Evolutionary conservation across 2,113 vertebrate genomes (phyloP), one percentile per base, ranked within the genome.

Genomic region (Myiozetetes cayanensis): DNA sequence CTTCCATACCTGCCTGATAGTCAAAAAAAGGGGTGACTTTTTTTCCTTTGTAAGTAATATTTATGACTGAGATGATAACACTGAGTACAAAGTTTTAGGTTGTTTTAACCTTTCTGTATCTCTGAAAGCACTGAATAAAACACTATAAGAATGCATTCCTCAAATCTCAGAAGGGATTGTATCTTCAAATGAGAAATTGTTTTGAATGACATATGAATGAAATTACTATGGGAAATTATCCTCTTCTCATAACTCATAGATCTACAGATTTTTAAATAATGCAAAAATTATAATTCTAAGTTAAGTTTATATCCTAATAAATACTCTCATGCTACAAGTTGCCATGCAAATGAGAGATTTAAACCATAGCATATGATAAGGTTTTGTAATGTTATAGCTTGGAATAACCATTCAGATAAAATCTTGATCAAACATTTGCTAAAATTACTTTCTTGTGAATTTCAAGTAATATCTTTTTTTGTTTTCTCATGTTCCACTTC

Each of bases 271-370:
- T 85, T 87, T 24, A 12, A 74, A 71, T 30, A 66, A 12, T 8
- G 12, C 7, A 81, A 66, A 85, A 53, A 12, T 3, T 35, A 5
- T 24, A 58, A 46, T 62, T 19, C 8, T 47, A 18, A 33, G 13
- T n/a, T 47, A 44, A 73, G 1, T 3, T 65, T 74, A 44, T 58
- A 53, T 17, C 17, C 5, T 59, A 0, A 7, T 44, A 74, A 55
- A 65, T 6, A 2, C 1, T 5, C 12, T 17, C 7, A 47, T 28
- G 11, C 0, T 39, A 2, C 28, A 52, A 43, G 4, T 75, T 87
- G 12, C 16, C 17, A 4, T 58, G 14, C 9, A 81, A 49, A 2
- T 47, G 52, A 47, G 15, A 72, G 2, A 6, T 74, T 70, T 70
- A 46, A 59, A 35, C 4, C 2, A 13, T 24, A 77, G 8, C 2